Base-by-base conservation (phyloP, 1,140 invertebrate genomes). In the Panulirus ornatus region DNA sequence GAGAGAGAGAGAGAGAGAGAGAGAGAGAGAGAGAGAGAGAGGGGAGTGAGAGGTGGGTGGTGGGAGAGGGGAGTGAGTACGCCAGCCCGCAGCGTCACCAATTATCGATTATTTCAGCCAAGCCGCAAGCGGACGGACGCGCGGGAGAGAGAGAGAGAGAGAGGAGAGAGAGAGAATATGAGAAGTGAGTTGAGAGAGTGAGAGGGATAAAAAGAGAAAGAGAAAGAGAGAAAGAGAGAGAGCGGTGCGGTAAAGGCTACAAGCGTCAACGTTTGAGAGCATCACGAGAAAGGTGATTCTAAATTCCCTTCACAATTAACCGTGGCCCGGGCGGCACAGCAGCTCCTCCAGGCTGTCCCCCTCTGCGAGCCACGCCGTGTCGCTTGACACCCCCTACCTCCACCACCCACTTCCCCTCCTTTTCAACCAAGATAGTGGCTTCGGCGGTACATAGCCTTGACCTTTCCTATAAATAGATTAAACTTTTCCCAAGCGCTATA, bases 51-150 rank as follows among this genome's bases (percentile, higher is more conserved):
- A 63, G 58, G 9, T 1, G 1, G 58, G n/a, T 19, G 22, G 58
- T 2, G 22, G 58, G n/a, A 27, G 58, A 27, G 22, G 22, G 58
- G 58, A 63, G 58, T 2, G 58, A 27, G 58, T 63, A 63, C 58
- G 58, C 58, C 58, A 63, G 6, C 22, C 58, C 58, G n/a, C 58
- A 63, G 58, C 58, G 58, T 63, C 58, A 63, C 58, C 58, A 63
- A 63, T 63, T 63, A 63, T 63, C n/a, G 58, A 63, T 63, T 63
- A 63, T 63, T 63, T 63, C 58, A 63, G 58, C 58, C 58, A 63
- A 63, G 58, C 58, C 58, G 58, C 58, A 63, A 63, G 58, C 58
- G 58, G n/a, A 63, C 58, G 19, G 22, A 63, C 58, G 58, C n/a
- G 58, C 22, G 58, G 30, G 22, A 63, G 58, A 63, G n/a, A 19